Evolutionary conservation across 2,113 vertebrate genomes (phyloP).

Genomic region (Sinocyclocheilus anshuiensis): DNA sequence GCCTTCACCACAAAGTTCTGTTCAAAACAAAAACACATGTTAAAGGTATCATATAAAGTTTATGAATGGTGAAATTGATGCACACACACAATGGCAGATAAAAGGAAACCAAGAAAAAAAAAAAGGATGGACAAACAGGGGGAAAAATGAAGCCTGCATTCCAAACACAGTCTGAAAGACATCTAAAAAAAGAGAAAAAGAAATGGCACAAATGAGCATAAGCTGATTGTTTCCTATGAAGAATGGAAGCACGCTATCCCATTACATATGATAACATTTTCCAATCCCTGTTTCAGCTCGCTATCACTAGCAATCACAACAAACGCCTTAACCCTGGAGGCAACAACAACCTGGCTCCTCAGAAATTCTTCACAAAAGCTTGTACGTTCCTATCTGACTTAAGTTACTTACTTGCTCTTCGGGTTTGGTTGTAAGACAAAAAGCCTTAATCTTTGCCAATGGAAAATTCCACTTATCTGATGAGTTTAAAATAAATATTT

Average conservation of each 20-base stretch:
- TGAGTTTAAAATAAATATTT: conserved; percentile 72
- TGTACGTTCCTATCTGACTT: conserved; percentile 26
- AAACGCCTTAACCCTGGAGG: conserved; percentile 20
- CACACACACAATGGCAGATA: not conserved
- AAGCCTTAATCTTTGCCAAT: conserved; percentile 52
- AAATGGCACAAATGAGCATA: not conserved
- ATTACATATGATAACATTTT: not conserved
- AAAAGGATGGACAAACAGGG: not conserved
- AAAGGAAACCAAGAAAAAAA: not conserved
- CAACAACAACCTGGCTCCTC: conserved; percentile 7
- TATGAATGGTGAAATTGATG: not conserved
- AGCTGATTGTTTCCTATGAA: conserved; percentile 2
- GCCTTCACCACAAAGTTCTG: conserved; percentile 99
- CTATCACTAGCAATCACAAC: conserved; percentile 15
- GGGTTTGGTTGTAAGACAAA: conserved; percentile 20
- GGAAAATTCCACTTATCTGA: conserved; percentile 75
- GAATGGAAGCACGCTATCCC: not conserved
- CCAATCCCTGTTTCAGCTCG: conserved; percentile 3
- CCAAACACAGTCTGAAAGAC: not conserved
- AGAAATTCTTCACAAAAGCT: conserved; percentile 6
- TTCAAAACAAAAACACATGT: not conserved
- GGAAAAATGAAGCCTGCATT: not conserved
- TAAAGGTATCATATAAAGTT: not conserved
- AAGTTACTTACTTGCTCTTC: conserved; percentile 30
- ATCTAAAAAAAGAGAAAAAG: conserved; percentile 3